These are phyloP conservation scores for Ellobius talpinus DNA, from an alignment of 2,113 vertebrate genomes.

Conservation along the genomic window DNA sequence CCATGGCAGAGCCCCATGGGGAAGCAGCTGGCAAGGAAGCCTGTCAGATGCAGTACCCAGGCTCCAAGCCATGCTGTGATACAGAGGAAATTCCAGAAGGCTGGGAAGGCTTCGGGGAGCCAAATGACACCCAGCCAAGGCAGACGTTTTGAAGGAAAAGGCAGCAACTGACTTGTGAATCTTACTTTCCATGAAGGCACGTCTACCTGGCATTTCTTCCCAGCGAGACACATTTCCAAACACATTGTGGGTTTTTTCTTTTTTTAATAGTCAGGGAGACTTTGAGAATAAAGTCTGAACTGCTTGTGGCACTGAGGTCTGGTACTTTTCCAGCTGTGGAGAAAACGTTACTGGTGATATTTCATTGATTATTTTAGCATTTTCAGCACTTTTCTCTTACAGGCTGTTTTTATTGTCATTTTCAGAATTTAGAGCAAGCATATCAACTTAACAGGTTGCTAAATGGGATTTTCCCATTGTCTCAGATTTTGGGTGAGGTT, in stretches of 20 bases:
- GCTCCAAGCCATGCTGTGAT: conserved; percentile 48
- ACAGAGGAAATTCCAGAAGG: conserved; percentile 70
- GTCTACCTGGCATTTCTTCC: conserved; percentile 49
- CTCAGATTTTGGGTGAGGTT: conserved; percentile 48
- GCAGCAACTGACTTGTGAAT: conserved; percentile 57
- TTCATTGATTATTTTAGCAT: conserved; percentile 76
- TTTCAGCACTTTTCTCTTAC: conserved; percentile 63
- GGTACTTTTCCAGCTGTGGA: conserved; percentile 69
- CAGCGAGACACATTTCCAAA: conserved; percentile 60
- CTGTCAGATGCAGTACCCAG: conserved; percentile 50
- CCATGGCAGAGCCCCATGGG: conserved; percentile 59
- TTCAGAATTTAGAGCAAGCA: conserved; percentile 7
- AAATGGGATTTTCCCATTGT: conserved; percentile 60
- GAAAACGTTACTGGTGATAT: conserved; percentile 71
- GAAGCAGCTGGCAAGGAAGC: conserved; percentile 64
- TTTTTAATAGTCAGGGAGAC: background rate
- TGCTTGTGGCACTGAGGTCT: conserved; percentile 51
- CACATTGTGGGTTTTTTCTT: background rate
- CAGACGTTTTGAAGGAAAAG: conserved; percentile 42
- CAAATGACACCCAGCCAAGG: conserved; percentile 43
- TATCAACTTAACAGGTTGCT: conserved; percentile 46
- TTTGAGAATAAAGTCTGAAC: conserved; percentile 63
- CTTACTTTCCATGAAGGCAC: background rate
- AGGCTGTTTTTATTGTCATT: conserved; percentile 68
- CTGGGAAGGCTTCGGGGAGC: conserved; percentile 17